Evolutionary conservation across 2,113 vertebrate species (phyloP).

Genomic region (Aegotheles bennettii): DNA sequence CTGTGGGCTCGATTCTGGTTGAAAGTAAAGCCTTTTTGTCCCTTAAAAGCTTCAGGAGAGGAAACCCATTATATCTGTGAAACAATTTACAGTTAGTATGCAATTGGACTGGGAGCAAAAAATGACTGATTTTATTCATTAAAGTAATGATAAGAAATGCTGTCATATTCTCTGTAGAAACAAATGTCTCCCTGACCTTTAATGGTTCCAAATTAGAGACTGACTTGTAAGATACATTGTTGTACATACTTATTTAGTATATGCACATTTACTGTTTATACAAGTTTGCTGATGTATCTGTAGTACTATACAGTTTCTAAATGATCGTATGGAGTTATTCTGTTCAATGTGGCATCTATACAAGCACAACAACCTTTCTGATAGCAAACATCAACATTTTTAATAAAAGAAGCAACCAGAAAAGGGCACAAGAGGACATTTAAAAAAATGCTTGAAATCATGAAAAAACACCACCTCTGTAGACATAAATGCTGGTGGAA

Average conservation of each 20-base stretch:
- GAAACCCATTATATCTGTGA: background rate
- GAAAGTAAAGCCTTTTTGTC: background rate
- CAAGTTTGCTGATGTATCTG: background rate
- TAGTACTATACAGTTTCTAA: background rate
- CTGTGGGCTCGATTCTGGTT: background rate
- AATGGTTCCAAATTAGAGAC: background rate
- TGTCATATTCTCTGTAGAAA: background rate
- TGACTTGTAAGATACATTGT: background rate
- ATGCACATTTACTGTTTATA: background rate
- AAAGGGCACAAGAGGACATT: background rate
- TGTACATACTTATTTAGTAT: background rate
- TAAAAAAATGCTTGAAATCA: slow-evolving; percentile 11
- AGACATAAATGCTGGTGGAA: background rate
- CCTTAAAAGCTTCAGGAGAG: background rate
- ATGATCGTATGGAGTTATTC: background rate
- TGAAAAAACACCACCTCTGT: background rate
- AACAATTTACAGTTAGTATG: background rate
- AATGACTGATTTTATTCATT: background rate
- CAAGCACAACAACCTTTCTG: background rate
- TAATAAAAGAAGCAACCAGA: background rate
- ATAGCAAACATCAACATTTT: background rate
- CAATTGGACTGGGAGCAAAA: background rate
- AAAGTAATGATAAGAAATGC: background rate
- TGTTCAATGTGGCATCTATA: background rate
- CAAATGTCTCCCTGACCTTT: background rate